phyloP scores from a whole-genome alignment of 2,113 vertebrate species.

The Zosterops japonicus region DNA sequence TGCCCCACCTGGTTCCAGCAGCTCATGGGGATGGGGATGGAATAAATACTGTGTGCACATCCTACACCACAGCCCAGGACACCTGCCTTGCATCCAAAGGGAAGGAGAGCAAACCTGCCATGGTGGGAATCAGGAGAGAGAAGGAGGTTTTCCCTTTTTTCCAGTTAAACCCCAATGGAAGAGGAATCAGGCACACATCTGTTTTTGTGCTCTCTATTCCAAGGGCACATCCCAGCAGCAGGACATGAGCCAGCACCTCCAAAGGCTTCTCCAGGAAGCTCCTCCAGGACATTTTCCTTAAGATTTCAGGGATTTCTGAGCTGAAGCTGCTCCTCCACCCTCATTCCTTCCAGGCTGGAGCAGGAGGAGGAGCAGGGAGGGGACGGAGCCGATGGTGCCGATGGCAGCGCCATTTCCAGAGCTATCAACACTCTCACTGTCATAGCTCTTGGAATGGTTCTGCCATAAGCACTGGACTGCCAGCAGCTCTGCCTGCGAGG shows the following conservation, averaged over 20 bases:
- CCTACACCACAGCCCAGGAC: no score
- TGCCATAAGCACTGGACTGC: constrained; percentile 83
- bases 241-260: not conserved
- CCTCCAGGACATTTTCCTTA: not conserved
- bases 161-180: not conserved
- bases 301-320: not conserved
- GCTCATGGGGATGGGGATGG: no score
- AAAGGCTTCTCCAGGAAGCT: not conserved
- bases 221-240: not conserved
- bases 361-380: not conserved
- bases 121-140: not conserved
- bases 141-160: not conserved
- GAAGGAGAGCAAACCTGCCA: not conserved
- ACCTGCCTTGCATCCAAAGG: not conserved
- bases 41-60: no score
- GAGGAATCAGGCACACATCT: not conserved
- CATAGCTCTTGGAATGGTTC: constrained; percentile 98
- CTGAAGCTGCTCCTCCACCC: rapidly evolving
- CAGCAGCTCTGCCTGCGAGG: constrained; percentile 48
- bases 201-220: not conserved
- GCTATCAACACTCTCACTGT: constrained; percentile 85
- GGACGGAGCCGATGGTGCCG: constrained; percentile 71
- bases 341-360: not conserved
- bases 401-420: constrained; percentile 92
- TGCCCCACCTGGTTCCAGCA: no score